Base-by-base conservation (phyloP, 2,113 vertebrate genomes). In the Stomatorhinus ivindoensis region DNA sequence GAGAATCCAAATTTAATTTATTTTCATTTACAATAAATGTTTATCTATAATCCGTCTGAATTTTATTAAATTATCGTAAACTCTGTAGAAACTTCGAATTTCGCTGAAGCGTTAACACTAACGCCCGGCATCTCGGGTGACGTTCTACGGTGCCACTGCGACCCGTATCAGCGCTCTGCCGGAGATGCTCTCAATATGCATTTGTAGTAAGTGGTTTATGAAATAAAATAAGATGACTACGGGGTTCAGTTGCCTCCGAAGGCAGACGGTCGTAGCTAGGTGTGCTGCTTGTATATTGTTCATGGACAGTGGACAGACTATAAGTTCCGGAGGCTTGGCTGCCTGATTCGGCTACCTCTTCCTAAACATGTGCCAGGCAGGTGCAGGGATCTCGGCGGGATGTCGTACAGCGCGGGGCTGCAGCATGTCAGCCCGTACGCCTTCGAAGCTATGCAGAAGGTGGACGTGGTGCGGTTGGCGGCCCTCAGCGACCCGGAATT, bases 361-460 rank as follows among this genome's bases (percentile, higher is more conserved):
- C 3, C 2, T 85, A 24, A 53, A 3, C 91, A 58, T 21, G 65
- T n/a, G 19, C 6, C 1, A 46, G 9, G 17, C 44, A 89, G 87
- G 73, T 88, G 46, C 31, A 17, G 61, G 48, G 19, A 15, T 50
- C 39, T 24, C 88, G 44, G 53, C 61, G 90, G 73, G 46, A 98
- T 98, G 98, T 93, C 96, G 13, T 97, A 98, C 91, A 97, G 96
- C 76, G 89, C 95, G 1, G 94, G 93, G 83, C 96, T 99, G 50
- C 98, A 99, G 95, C 98, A 97, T 91, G 98, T 99, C 92, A 99
- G 97, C 91, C 94, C 97, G 0, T 99, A 95, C 91, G 98, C 98
- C 19, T 99, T 99, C 89, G 98, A 99, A 93, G 98, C 98, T 1
- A 99, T 99, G 98, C 98, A 99, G 94, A 98, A 99, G 92, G 98